phyloP scores from a whole-genome alignment of 2,113 vertebrate species.

The Neogobius melanostomus region DNA sequence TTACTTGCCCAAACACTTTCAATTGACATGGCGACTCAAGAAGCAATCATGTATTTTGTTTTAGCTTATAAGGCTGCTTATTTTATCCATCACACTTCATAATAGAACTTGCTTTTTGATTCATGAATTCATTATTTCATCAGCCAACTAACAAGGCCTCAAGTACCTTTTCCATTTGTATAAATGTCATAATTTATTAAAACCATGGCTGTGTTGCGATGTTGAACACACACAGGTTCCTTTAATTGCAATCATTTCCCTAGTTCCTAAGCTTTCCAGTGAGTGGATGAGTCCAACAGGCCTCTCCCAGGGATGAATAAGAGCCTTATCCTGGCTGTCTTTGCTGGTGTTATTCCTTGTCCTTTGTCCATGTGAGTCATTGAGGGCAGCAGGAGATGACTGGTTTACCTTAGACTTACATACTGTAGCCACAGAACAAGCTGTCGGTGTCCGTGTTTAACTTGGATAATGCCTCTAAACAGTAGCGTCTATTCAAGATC shows the following conservation, averaged over 20 bases:
- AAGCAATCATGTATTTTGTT: background rate
- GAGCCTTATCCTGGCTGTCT: constrained; percentile 38
- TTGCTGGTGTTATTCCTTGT: constrained; percentile 41
- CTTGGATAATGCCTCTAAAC: constrained; percentile 20
- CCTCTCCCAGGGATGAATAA: constrained; percentile 50
- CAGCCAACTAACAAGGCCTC: background rate
- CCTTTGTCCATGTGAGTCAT: constrained; percentile 55
- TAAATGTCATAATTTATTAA: background rate
- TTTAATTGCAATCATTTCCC: constrained; percentile 4
- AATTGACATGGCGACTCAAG: too few relatives aligned
- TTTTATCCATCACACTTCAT: background rate
- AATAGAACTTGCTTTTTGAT: background rate
- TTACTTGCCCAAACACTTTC: too few relatives aligned
- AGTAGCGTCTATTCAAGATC: constrained; percentile 4
- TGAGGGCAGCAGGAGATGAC: constrained; percentile 16
- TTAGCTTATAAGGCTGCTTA: background rate
- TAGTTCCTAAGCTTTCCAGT: constrained; percentile 33
- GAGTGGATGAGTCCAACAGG: constrained; percentile 31
- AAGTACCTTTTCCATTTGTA: background rate
- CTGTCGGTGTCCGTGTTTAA: constrained; percentile 24
- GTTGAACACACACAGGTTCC: constrained; percentile 23
- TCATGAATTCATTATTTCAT: background rate
- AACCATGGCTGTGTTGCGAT: background rate
- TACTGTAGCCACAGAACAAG: constrained; percentile 6
- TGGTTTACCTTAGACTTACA: constrained; percentile 35